Percentiles rank a stretch among this genome's conserved stretches.
Evolutionary conservation across 1,140 invertebrate genomes (phyloP).

Genomic region (Halictus rubicundus): DNA sequence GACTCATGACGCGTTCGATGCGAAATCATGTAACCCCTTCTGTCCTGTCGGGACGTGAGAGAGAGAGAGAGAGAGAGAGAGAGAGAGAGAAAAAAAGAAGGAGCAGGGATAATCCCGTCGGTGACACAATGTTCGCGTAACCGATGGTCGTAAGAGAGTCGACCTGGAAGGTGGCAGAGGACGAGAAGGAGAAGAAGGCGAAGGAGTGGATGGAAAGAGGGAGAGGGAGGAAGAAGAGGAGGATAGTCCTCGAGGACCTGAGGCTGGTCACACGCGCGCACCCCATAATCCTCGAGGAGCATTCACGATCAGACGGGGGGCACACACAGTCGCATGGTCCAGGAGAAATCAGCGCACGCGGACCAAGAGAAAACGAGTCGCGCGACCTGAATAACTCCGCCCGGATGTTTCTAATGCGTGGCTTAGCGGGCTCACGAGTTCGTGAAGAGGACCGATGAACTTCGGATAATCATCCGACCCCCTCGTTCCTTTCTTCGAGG

Average conservation of each 20-base stretch:
- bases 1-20: constrained; percentile 43
- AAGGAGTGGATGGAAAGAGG: neutral
- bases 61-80: too few relatives aligned
- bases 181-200: constrained; percentile 7
- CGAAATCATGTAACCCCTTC: constrained; percentile 54
- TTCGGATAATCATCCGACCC: constrained; percentile 61
- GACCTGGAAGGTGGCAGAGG: neutral
- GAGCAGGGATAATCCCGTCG: constrained; percentile 66
- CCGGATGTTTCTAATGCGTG: constrained; percentile 71
- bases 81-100: too few relatives aligned
- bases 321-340: constrained; percentile 23
- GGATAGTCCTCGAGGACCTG: constrained; percentile 36
- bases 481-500: neutral
- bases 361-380: constrained; percentile 57
- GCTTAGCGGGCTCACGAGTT: constrained; percentile 64
- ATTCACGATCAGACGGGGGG: constrained; percentile 71
- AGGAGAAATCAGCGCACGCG: neutral
- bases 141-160: constrained; percentile 51
- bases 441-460: constrained; percentile 64
- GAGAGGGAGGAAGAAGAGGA: neutral
- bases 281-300: constrained; percentile 68
- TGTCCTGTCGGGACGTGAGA: neutral
- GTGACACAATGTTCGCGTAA: constrained; percentile 74
- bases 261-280: constrained; percentile 60
- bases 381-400: constrained; percentile 69